Evolutionary conservation across 2,888 invertebrate genomes (phyloP), one percentile per base, ranked within the genome.

Genomic region (Agriopis marginaria): DNA sequence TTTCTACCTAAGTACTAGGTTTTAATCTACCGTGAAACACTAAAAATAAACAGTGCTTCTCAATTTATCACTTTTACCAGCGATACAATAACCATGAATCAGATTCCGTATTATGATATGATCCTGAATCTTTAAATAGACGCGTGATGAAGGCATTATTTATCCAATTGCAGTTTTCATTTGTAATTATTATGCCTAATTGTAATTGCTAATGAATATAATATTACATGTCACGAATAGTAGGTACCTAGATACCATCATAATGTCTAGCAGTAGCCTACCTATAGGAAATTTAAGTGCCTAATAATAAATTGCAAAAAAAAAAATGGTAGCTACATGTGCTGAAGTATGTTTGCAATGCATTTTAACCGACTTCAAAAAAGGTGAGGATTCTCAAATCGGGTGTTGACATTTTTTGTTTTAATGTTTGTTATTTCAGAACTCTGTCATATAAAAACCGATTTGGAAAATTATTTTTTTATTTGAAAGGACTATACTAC

Each of bases 101-200:
- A 79, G 77, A 80, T 88, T 89, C 86, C 85, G 86, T 85, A 80
- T 89, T 87, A 87, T 87, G 89, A 89, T 87, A 84, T 85, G 86
- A 86, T 83, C 78, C 80, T 89, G 89, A 88, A 89, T 90, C 80
- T 82, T 86, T 87, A 86, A 89, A 87, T 81, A 87, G 79, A 72
- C 58, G 76, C 75, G 83, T 83, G 85, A 86, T 88, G 84, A 80
- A 82, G 77, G 68, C 75, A 84, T 88, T 88, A 89, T 89, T 89
- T 89, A 89, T 89, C 88, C 89, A 89, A 84, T 83, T 86, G 83
- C 82, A 81, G 84, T 88, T 86, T 86, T 83, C 84, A 79, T 81
- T 82, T 76, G 83, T 87, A 85, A 86, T 89, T 83, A 88, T 86
- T 65, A 81, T 78, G 76, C 76, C 77, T 85, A 87, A 86, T 88